These are phyloP conservation scores for Cyanistes caeruleus DNA, from an alignment of 2,113 vertebrate species.

Conservation along the genomic window DNA sequence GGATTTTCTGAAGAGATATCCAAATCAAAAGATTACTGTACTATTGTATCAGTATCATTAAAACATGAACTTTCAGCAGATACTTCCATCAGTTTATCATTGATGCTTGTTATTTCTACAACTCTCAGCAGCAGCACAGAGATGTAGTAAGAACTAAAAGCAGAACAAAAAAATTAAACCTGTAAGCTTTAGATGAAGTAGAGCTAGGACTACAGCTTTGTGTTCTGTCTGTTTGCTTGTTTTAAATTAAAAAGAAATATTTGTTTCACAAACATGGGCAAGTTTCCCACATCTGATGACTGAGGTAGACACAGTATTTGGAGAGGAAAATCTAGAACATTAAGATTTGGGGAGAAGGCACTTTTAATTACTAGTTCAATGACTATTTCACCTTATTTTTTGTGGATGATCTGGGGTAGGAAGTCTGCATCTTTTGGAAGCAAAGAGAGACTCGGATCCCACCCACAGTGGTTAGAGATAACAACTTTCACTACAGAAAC, in stretches of 20 bases:
- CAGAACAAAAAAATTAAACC: not conserved
- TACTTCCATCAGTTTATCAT: not conserved
- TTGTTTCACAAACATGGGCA: not conserved
- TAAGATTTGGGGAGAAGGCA: not conserved
- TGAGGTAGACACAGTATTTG: not conserved
- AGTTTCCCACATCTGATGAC: not conserved
- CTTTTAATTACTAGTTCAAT: not conserved
- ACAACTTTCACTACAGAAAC: not conserved
- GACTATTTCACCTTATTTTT: not conserved
- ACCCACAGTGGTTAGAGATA: not conserved
- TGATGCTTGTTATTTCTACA: not conserved
- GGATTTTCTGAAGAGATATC: not conserved
- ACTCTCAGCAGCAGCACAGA: not conserved
- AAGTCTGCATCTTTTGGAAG: not conserved
- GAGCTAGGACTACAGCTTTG: not conserved
- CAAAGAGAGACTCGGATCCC: not conserved
- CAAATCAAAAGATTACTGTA: not conserved
- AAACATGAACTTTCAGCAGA: not conserved
- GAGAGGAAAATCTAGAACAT: not conserved
- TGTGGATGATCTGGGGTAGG: not conserved
- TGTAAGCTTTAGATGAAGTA: not conserved
- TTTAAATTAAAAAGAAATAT: not conserved
- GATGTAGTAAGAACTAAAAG: not conserved
- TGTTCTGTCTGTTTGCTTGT: not conserved
- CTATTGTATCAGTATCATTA: not conserved